Conservation (phyloP, 1,140 invertebrate genomes). For the Pinna nobilis region DNA sequence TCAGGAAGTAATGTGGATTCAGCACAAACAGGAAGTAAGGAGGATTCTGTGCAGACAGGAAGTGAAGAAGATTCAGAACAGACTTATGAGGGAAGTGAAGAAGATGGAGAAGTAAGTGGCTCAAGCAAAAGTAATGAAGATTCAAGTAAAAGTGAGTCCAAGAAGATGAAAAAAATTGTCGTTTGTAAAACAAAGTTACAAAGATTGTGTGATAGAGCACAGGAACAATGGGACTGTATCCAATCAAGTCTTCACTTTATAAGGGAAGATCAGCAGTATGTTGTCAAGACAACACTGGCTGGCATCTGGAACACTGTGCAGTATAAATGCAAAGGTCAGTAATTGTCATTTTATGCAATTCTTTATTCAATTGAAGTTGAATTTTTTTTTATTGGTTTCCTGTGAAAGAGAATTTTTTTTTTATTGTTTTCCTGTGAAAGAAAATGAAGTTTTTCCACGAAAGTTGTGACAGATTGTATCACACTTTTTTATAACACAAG, state of each 20-base stretch:
- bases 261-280: not conserved
- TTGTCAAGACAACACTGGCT: not conserved
- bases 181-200: not conserved
- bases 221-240: not conserved
- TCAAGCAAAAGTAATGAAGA: not conserved
- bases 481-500: no score
- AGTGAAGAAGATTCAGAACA: not conserved
- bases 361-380: no score
- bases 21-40: not conserved
- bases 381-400: no score
- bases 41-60: not conserved
- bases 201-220: constrained; percentile 1
- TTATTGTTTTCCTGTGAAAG: no score
- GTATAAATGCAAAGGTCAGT: constrained; percentile 15
- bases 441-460: no score
- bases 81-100: no score
- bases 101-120: not conserved
- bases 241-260: not conserved
- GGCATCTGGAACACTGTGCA: constrained; percentile 1
- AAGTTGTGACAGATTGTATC: no score
- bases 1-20: not conserved
- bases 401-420: no score
- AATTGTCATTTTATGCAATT: no score
- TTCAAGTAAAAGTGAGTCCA: not conserved
- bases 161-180: not conserved